Conservation (phyloP, 2,888 invertebrate species). For the Ptychoptera contaminata region DNA sequence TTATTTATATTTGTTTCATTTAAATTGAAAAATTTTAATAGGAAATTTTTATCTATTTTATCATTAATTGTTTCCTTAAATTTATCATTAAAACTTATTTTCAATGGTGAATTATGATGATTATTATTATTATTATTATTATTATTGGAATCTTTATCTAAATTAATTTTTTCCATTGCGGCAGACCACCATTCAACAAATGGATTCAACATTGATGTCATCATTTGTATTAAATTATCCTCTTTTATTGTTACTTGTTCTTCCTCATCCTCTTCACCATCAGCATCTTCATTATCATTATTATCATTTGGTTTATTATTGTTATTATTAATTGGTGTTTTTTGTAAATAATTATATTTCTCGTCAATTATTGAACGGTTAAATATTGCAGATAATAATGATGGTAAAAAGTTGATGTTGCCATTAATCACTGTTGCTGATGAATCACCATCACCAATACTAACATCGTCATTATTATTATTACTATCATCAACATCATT, state of each 20-base stretch:
- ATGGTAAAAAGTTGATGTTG: neutral
- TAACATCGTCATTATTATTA: neutral
- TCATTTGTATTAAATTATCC: too few relatives aligned
- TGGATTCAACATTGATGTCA: too few relatives aligned
- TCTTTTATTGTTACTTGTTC: neutral
- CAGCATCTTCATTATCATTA: neutral
- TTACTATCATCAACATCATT: slow-evolving; percentile 2
- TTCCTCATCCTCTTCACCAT: neutral
- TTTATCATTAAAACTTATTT: too few relatives aligned
- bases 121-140: too few relatives aligned
- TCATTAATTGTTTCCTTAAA: neutral
- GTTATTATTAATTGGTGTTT: too few relatives aligned
- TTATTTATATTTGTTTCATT: too few relatives aligned
- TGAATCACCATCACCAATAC: neutral
- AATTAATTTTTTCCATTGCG: neutral
- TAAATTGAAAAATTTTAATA: too few relatives aligned
- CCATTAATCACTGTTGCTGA: slow-evolving; percentile 1
- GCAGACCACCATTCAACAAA: neutral
- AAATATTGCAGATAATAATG: neutral
- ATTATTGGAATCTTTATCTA: too few relatives aligned
- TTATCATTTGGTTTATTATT: neutral
- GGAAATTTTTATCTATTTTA: neutral
- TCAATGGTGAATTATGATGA: too few relatives aligned
- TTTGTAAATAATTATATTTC: too few relatives aligned
- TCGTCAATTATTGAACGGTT: neutral